Percentiles rank a stretch among this genome's conserved stretches.
Evolutionary conservation across 2,888 invertebrate species (phyloP).

Genomic region (Eupithecia inturbata): DNA sequence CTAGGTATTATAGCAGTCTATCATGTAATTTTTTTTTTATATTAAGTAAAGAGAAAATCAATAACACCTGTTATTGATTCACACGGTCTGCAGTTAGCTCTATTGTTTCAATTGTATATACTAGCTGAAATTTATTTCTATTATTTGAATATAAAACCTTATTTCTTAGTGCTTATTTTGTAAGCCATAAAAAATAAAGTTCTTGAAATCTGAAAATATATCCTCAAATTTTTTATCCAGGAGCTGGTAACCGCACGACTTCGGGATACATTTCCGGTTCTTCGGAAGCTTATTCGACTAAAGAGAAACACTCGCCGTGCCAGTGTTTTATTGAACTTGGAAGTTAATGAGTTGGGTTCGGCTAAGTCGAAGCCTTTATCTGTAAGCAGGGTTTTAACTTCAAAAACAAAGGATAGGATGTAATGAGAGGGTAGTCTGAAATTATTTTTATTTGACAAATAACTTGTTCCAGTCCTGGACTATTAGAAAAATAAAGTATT

Average conservation of each 20-base stretch:
- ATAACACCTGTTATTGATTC: too few species aligned
- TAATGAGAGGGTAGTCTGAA: constrained; percentile 4
- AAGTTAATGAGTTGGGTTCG: constrained; percentile 37
- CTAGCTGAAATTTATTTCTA: too few species aligned
- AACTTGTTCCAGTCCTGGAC: background rate
- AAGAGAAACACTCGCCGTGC: constrained; percentile 33
- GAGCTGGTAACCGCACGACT: background rate
- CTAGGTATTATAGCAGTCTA: background rate
- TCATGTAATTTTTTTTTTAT: too few species aligned
- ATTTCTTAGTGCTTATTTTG: too few species aligned
- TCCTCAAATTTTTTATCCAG: constrained; percentile 15
- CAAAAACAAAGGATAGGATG: constrained; percentile 6
- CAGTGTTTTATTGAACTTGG: constrained; percentile 37
- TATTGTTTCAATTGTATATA: too few species aligned
- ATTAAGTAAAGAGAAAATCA: too few species aligned
- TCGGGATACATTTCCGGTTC: constrained; percentile 35
- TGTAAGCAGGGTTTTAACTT: constrained; percentile 14
- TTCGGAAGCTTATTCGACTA: constrained; percentile 35
- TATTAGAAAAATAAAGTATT: background rate
- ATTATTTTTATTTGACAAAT: background rate
- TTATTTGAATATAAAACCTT: too few species aligned
- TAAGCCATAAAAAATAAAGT: too few species aligned
- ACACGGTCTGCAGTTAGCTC: too few species aligned
- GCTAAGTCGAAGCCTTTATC: constrained; percentile 27
- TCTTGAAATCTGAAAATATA: background rate